Conservation (phyloP, 2,797 vertebrate genomes). For the Cercopithecus petaurista region DNA sequence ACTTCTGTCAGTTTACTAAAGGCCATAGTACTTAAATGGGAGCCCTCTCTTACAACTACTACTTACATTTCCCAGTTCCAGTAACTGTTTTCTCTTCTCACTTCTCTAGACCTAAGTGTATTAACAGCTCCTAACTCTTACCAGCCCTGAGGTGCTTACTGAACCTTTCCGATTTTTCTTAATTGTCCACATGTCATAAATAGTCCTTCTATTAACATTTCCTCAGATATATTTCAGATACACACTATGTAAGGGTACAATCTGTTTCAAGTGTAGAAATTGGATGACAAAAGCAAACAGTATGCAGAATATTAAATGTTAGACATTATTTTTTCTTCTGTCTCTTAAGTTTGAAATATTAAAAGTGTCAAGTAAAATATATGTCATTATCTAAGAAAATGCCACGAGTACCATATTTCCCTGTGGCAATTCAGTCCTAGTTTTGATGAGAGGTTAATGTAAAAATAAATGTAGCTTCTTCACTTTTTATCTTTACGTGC, state of each 20-base stretch:
- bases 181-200: not conserved
- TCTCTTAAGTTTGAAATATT: constrained; percentile 42
- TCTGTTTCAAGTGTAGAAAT: not conserved
- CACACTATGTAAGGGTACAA: not conserved
- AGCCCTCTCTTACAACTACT: not conserved
- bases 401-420: not conserved
- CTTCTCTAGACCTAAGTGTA: not conserved
- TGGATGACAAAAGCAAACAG: not conserved
- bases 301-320: not conserved
- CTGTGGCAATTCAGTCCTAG: not conserved
- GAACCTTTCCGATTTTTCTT: not conserved
- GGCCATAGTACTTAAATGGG: not conserved
- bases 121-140: not conserved
- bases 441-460: constrained; percentile 58
- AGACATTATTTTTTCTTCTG: constrained; percentile 13
- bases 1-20: not conserved
- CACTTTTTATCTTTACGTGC: constrained; percentile 62
- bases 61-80: not conserved
- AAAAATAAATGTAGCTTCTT: constrained; percentile 65
- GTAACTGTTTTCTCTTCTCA: not conserved
- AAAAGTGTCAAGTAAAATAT: constrained; percentile 38
- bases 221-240: not conserved
- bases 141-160: not conserved
- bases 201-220: not conserved
- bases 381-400: constrained; percentile 53